Evolutionary conservation across 2,888 invertebrate genomes (phyloP), one percentile per base, ranked within the genome.

Genomic region (Liposcelis brunnea): DNA sequence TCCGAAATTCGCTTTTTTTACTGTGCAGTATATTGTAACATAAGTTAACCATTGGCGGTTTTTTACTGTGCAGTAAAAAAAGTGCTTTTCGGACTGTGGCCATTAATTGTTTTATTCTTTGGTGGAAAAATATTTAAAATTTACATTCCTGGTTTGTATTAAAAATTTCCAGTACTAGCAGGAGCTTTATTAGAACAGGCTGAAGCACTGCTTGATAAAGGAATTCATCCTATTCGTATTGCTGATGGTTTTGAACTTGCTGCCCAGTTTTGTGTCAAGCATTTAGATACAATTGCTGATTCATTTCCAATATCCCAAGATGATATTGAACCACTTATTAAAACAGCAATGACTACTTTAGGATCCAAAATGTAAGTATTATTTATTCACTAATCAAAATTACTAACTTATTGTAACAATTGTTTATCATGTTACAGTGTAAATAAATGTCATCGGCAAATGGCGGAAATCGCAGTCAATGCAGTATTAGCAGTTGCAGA

Each of bases 171-270:
- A 72, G 79, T 81, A 1, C 57, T 81, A 48, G 80, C 80, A 52
- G 89, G 94, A 42, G 91, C 97, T 2, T 70, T 99, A 2, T 62
- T 98, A 46, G 97, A 98, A 59, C 93, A 97, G 62, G 95, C 98
- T 0, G 87, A 93, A 54, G 71, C 75, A 50, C 66, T 98, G 10
- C 63, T 98, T 3, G 95, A 98, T 67, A 83, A 87, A 56, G 98
- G 98, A 35, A 94, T 99, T 59, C 98, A 99, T 63, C 98, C 98
- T 0, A 94, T 97, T 56, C 80, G 97, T 55, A 91, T 98, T 54
- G 95, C 98, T 5, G 98, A 99, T 66, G 98, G 98, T 40, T 99
- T 89, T 59, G 97, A 99, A 64, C 68, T 95, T 64, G 98, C 98
- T 0, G 91, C 95, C 1, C 83, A 87, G 52, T 75, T 78, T 47